Base-by-base conservation (phyloP, 2,888 invertebrate species). In the Epinotia nisella region DNA sequence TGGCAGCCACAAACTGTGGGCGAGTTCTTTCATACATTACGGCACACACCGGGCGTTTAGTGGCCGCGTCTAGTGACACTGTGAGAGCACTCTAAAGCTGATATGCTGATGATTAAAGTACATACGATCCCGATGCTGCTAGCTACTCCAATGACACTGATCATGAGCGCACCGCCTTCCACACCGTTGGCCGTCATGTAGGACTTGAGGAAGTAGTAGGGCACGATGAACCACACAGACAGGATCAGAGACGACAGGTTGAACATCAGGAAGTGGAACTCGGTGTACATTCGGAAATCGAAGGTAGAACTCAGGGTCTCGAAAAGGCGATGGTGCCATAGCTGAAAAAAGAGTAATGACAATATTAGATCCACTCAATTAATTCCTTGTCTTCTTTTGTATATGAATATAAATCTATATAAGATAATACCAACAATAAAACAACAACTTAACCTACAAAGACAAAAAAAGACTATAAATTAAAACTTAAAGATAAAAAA, bases 201-300 rank as follows among this genome's bases (percentile, higher is more conserved):
- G 0, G 90, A 89, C 69, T 95, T 95, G 82, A 98, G 96, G 87
- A 97, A 96, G 87, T 99, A 97, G 91, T 99, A 99, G 3, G 98
- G 98, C 76, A 98, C 97, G 85, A 99, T 98, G 87, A 97, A 97
- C 97, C 98, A 98, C 80, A 97, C 96, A 85, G 98, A 98, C 64
- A 99, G 94, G 72, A 98, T 94, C 77, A 98, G 95, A 70, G 98
- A 98, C 51, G 98, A 97, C 45, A 98, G 81, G 78, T 97, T 97
- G 89, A 98, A 96, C 81, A 97, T 94, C 53, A 97, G 90, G 88
- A 97, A 98, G 84, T 97, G 97, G 70, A 96, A 92, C 83, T 97
- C 97, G 72, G 95, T 92, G 87, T 97, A 97, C 94, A 97, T 95
- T 55, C 96, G 95, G 88, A 97, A 96, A 89, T 98, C 97, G 84